Base-by-base conservation (phyloP, 2,888 invertebrate genomes). In the Oscheius onirici region DNA sequence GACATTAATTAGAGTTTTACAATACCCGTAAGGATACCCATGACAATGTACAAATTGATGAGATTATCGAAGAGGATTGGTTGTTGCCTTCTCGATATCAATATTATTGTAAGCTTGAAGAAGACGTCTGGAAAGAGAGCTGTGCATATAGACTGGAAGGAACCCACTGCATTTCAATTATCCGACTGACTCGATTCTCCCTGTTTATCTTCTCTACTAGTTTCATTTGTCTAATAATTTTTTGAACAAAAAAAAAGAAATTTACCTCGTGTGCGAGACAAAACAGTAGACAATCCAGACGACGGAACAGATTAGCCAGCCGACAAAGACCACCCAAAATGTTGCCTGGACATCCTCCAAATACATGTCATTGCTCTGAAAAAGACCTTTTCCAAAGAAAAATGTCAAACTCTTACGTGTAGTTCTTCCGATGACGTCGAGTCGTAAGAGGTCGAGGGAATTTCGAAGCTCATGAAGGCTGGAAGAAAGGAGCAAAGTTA, bases 151-250 rank as follows among this genome's bases (percentile, higher is more conserved):
- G 26, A 26, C 20, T 10, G 17, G 55, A 41, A n/a, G 15, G 1
- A 55, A 54, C 67, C 54, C 20, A 68, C 67, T 68, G 67, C 40
- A 68, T 34, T 41, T 68, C 67, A 43, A 68, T 54, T 15, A 68
- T 44, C n/a, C 67, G 55, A 20, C 55, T 44, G 26, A 68, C 67
- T 54, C 57, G 22, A 55, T 68, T 55, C 13, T 68, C 55, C 13
- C 44, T 22, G 10, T 44, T 54, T 41, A 43, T 41, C 26, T 68
- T 52, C 20, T 68, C 55, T 24, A 55, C 28, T 24, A 22, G 34
- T 28, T 68, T 52, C 43, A 68, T 26, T 34, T 68, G 54, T 44
- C 67, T 68, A 52, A 17, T 52, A 20, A 3, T 52, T 24, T 20
- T 52, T 58, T 2, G 3, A 58, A 11, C 44, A 51, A 44, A 28